These are phyloP conservation scores for Stenichneumon culpator DNA, from an alignment of 2,888 invertebrate species.

Conservation along the genomic window DNA sequence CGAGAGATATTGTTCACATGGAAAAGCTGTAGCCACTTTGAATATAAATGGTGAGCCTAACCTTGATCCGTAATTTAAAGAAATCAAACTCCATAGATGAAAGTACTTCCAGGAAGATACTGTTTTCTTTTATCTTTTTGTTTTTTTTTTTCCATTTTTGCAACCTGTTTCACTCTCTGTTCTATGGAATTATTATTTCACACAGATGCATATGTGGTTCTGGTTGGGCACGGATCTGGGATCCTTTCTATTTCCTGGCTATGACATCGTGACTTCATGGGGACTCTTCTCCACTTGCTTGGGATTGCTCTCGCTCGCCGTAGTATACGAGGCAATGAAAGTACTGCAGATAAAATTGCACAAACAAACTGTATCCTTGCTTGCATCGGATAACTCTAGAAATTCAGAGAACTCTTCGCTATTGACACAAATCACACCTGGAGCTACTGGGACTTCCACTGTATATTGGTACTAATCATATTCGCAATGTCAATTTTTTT, in stretches of 20 bases:
- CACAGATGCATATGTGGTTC: constrained; percentile 89
- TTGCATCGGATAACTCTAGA: constrained; percentile 80
- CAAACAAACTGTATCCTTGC: constrained; percentile 82
- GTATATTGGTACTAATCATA: constrained; percentile 74
- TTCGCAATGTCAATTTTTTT: not conserved
- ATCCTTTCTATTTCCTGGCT: constrained; percentile 89
- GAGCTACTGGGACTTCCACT: constrained; percentile 60
- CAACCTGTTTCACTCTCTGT: not conserved
- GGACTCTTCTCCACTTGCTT: constrained; percentile 88
- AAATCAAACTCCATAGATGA: not conserved
- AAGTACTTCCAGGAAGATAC: not conserved
- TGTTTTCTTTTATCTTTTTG: constrained; percentile 1
- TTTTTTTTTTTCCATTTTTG: not conserved
- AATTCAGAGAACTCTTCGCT: constrained; percentile 85
- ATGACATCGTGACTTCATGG: constrained; percentile 85
- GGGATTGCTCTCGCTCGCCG: constrained; percentile 87
- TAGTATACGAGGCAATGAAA: constrained; percentile 88
- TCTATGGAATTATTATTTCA: constrained; percentile 48
- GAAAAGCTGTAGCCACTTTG: not conserved
- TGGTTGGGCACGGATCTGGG: constrained; percentile 89
- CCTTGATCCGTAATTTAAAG: not conserved
- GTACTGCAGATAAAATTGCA: constrained; percentile 85
- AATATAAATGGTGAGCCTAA: constrained; percentile 54
- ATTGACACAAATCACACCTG: constrained; percentile 79
- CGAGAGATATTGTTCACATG: constrained; percentile 59